Base-by-base conservation (phyloP, 1,140 invertebrate species). In the Odontomachus brunneus region DNA sequence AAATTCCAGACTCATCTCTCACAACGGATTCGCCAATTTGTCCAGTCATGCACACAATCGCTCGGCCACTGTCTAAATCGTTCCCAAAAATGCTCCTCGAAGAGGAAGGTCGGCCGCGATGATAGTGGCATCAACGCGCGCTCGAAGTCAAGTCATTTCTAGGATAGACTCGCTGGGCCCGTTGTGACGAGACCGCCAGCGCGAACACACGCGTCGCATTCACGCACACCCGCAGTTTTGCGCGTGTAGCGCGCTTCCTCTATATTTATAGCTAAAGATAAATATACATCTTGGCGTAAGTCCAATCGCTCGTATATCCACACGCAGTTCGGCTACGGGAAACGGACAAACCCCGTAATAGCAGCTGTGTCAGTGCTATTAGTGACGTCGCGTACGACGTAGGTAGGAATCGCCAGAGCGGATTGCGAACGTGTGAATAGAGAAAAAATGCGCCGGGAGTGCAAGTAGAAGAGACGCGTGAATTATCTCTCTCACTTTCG, bases 191-290 rank as follows among this genome's bases (percentile, higher is more conserved):
- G n/a, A n/a, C n/a, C 29, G 29, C 29, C 29, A 33, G 33, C 24
- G 19, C 26, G 24, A n/a, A 12, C 33, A 67, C 33, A 26, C 49
- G 33, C 26, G 72, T 22, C 19, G 69, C 53, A 51, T n/a, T n/a
- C n/a, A n/a, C n/a, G n/a, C n/a, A n/a, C n/a, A n/a, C n/a, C n/a
- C n/a, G n/a, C n/a, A n/a, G n/a, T n/a, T 63, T 55, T 24, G 48
- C 53, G 59, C 69, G 38, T 71, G 82, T 60, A 67, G 29, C 51
- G 75, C 51, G 51, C 51, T 71, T 80, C 65, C 38, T 49, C 63
- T 93, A 92, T 94, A 94, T 93, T 93, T 93, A 93, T 93, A 93
- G 92, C 91, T 92, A 90, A 85, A 90, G 91, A 92, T 92, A 93
- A 93, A 94, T 94, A 94, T 93, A 93, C 89, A 93, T 88, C 80